Base-by-base conservation (phyloP, 2,113 vertebrate species). In the Phocoena phocoena region DNA sequence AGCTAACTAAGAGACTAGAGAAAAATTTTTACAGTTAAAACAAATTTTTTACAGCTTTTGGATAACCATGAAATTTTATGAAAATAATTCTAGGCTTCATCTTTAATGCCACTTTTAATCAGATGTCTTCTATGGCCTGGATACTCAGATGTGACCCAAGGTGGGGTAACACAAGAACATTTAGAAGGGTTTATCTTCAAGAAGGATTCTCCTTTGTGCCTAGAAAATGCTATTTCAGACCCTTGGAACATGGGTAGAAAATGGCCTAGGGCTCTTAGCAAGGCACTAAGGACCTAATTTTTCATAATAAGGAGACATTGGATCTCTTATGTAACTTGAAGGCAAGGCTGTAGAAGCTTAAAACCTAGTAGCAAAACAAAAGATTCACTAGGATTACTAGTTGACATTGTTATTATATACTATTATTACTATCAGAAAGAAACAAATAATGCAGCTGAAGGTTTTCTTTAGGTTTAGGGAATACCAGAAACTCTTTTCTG, bases 111-210 rank as follows among this genome's bases (percentile, higher is more conserved):
- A 33, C 13, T 85, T 95, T 87, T 50, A 87, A 73, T 65, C 21
- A 36, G 62, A 12, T 70, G 20, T 71, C 62, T 50, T 90, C 38
- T 53, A 95, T 67, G 82, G 8, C 15, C 31, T 90, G 44, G 47
- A 41, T 60, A 67, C 55, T 83, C 38, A 91, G 70, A 33, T 88
- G 55, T 73, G 87, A 73, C 62, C 33, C 44, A 53, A 44, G 21
- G 25, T 21, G 28, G 79, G 31, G 44, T 71, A 82, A 82, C 68
- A 65, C 25, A 58, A 76, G 44, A 83, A 2, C 23, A 90, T 91
- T 76, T 84, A 93, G 33, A 81, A 83, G 55, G 33, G 90, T 67
- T 80, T 91, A 88, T 96, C 80, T 92, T 74, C 85, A 74, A 94
- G 70, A 44, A 33, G 20, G n/a, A 70, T 53, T 90, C 23, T 76